These are phyloP conservation scores for Galemys pyrenaicus DNA, from an alignment of 2,113 vertebrate species.

Conservation along the genomic window DNA sequence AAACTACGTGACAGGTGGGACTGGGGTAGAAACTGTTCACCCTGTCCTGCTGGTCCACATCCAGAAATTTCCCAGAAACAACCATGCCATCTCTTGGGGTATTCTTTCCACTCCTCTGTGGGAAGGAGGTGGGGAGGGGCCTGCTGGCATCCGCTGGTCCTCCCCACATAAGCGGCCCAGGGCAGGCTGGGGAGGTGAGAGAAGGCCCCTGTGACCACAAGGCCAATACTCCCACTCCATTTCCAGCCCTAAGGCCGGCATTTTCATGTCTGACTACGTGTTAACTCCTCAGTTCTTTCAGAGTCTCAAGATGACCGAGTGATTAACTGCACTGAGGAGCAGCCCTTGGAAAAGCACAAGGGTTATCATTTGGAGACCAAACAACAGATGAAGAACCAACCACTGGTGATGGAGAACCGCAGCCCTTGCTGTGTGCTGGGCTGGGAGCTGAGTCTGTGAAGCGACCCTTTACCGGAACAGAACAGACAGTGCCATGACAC, in stretches of 20 bases:
- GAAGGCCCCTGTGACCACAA: not conserved
- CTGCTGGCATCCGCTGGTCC: not conserved
- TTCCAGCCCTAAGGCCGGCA: not conserved
- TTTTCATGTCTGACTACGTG: not conserved
- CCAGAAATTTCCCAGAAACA: not conserved
- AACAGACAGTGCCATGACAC: not conserved
- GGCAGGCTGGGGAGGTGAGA: not conserved
- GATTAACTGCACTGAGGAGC: not conserved
- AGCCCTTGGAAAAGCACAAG: not conserved
- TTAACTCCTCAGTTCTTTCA: not conserved
- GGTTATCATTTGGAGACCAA: not conserved
- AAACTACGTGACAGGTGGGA: not conserved
- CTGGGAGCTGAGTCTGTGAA: not conserved
- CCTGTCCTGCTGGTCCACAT: not conserved
- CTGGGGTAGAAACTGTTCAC: not conserved
- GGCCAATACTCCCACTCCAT: not conserved
- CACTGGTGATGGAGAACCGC: not conserved
- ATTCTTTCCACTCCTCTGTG: not conserved
- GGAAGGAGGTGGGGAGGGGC: not conserved
- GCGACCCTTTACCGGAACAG: not conserved
- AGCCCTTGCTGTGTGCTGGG: not conserved
- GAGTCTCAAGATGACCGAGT: not conserved
- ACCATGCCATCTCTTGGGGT: not conserved
- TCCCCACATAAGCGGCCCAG: not conserved
- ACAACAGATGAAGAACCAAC: not conserved